These are phyloP conservation scores for Oligia strigilis DNA, from an alignment of 2,888 invertebrate species.

Conservation along the genomic window DNA sequence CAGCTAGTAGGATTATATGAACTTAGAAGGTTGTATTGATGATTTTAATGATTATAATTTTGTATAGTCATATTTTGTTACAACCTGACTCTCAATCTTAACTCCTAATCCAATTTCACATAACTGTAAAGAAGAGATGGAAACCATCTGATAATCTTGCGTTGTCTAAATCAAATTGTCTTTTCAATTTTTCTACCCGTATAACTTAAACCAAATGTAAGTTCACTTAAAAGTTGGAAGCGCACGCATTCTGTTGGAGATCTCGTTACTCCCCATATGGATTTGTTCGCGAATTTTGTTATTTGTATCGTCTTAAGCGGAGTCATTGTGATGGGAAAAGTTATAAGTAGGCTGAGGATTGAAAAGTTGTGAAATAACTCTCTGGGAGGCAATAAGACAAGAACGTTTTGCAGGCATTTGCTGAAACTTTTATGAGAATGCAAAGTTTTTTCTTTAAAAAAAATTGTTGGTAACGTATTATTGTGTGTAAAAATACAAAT, in stretches of 20 bases:
- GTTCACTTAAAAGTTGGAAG: conserved; percentile 69
- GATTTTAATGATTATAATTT: too few relatives aligned
- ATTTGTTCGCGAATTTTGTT: conserved; percentile 78
- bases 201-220: conserved; percentile 60
- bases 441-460: conserved; percentile 71
- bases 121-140: conserved; percentile 15
- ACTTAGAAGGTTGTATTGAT: too few relatives aligned
- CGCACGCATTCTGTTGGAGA: conserved; percentile 69
- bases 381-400: conserved; percentile 78
- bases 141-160: conserved; percentile 16
- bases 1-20: too few relatives aligned
- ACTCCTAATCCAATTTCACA: conserved; percentile 26
- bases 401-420: conserved; percentile 81
- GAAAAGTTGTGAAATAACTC: conserved; percentile 83
- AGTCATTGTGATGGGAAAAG: conserved; percentile 86
- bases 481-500: conserved; percentile 27
- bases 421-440: conserved; percentile 75
- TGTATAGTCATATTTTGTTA: too few relatives aligned
- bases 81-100: neutral
- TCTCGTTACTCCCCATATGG: conserved; percentile 70
- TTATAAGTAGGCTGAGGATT: conserved; percentile 83
- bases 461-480: conserved; percentile 63
- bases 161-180: conserved; percentile 22
- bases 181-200: conserved; percentile 35
- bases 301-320: conserved; percentile 83